Evolutionary conservation across 2,888 invertebrate species (phyloP), one percentile per base, ranked within the genome.

Genomic region (Machimus rusticus): DNA sequence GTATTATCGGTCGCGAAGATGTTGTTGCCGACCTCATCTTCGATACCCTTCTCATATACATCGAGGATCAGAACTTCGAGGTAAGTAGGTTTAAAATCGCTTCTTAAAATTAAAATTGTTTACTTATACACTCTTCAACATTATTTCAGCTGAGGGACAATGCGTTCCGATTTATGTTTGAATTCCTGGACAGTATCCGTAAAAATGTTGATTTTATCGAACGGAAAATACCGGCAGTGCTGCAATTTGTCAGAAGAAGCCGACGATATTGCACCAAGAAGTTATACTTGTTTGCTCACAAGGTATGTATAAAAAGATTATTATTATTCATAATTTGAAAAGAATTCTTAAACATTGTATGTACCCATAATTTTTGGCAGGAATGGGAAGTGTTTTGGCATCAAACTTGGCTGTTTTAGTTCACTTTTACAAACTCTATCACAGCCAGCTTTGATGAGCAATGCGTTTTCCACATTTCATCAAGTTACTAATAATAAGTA

Each of bases 391-490:
- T 87, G 87, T 81, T 87, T 89, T 92, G 92, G 91, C 92, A 92
- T 92, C 92, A 92, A 92, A 92, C 91, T 91, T 91, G 92, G 92
- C 91, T 92, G 92, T 91, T 90, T 90, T 91, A 92, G 91, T 89
- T 84, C 90, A 90, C 90, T 90, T 90, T 90, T 90, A 90, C 39
- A 66, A 66, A 91, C 90, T 90, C 91, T 92, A 92, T 92, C 92
- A 92, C 92, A 92, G 92, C 92, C 92, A 92, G 92, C 92, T 92
- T 92, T 92, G 92, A 92, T 92, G 92, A 92, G 92, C 92, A 92
- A 91, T 91, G 92, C 91, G 91, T 88, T 89, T 89, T 88, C 88
- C 87, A 87, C 78, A 86, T 78, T 37, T 55, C 88, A 77, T 23
- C 88, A 88, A 66, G 28, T 66, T 66, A 8, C 9, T 23, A 12